Percentiles rank a stretch among this genome's conserved stretches.
Conservation (phyloP, 2,888 invertebrate species). For the Drosophila suboccidentalis region DNA sequence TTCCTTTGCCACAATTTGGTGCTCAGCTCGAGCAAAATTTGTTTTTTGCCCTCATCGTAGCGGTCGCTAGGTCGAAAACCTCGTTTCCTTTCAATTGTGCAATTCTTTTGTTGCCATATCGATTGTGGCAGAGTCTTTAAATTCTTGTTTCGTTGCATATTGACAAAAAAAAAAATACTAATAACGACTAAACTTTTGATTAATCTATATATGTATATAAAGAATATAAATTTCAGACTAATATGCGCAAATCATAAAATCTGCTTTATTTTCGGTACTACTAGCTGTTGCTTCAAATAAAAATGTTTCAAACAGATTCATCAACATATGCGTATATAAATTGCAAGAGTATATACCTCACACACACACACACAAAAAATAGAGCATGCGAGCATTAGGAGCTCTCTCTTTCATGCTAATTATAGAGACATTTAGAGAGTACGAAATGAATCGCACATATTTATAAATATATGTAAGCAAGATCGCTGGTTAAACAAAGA, state of each 20-base stretch:
- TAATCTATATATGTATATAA: background rate
- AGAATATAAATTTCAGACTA: conserved; percentile 5
- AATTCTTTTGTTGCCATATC: conserved; percentile 85
- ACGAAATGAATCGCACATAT: conserved; percentile 5
- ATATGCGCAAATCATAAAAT: conserved; percentile 38
- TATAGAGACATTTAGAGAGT: conserved; percentile 49
- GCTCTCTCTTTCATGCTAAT: conserved; percentile 58
- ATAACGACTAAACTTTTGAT: conserved; percentile 3
- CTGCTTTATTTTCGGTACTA: conserved; percentile 36
- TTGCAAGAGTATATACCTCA: conserved; percentile 14
- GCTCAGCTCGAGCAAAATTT: conserved; percentile 92
- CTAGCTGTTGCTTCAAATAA: conserved; percentile 36
- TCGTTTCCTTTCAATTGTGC: conserved; percentile 89
- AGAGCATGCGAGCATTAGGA: background rate
- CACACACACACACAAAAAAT: background rate
- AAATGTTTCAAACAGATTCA: conserved; percentile 28
- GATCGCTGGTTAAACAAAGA: conserved; percentile 26
- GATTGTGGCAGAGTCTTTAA: conserved; percentile 12
- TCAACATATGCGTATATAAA: conserved; percentile 20
- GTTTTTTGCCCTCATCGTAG: conserved; percentile 91
- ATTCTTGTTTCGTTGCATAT: conserved; percentile 40
- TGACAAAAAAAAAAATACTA: conserved; percentile 6
- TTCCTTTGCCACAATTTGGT: conserved; percentile 90
- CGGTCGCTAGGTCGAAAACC: conserved; percentile 95
- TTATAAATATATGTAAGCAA: conserved; percentile 5